Percentiles rank a stretch among this genome's conserved stretches.
Conservation (phyloP, 2,797 vertebrate genomes). For the Morus bassanus region DNA sequence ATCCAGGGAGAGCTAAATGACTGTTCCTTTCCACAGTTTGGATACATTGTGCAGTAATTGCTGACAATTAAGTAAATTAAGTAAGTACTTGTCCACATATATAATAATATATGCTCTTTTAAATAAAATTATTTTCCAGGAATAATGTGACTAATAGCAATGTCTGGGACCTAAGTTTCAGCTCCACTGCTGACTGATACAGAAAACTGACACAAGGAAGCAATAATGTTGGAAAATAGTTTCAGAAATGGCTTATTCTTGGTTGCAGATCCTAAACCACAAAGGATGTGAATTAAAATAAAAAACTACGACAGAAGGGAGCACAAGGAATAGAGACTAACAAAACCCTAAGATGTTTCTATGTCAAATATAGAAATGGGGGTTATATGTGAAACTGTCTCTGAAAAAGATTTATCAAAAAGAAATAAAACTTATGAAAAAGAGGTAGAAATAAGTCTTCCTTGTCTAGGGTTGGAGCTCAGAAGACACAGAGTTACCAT, state of each 20-base stretch:
- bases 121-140: not conserved
- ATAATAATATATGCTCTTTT: not conserved
- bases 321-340: not conserved
- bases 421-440: not conserved
- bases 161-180: not conserved
- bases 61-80: not conserved
- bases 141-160: not conserved
- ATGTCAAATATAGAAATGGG: accelerated
- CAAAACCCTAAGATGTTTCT: not conserved
- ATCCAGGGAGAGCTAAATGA: not conserved
- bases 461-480: not conserved
- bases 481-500: not conserved
- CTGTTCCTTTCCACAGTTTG: not conserved
- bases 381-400: not conserved
- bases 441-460: not conserved
- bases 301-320: not conserved
- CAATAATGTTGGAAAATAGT: not conserved
- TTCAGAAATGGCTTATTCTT: not conserved
- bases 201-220: not conserved
- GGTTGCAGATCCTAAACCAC: not conserved
- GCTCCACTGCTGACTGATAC: not conserved
- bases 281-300: not conserved
- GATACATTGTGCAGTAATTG: not conserved
- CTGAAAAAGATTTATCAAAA: not conserved
- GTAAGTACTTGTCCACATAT: not conserved